Evolutionary conservation across 2,888 invertebrate species (phyloP).

Genomic region (Himalopsyche japonica): DNA sequence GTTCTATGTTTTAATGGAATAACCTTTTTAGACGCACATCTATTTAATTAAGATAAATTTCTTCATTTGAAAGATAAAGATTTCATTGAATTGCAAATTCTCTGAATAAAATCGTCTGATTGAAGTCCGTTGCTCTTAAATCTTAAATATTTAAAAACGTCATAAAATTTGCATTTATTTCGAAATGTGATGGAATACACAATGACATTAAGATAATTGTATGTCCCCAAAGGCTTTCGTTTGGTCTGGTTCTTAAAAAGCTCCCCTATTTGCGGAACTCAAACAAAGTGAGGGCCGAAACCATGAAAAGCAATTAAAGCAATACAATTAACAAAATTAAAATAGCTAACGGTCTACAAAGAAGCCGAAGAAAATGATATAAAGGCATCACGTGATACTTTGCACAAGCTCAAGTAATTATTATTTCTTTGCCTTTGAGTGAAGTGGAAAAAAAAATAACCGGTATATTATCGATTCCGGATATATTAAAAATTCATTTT

Average conservation of each 20-base stretch:
- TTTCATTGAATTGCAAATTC: neutral
- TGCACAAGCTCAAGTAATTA: neutral
- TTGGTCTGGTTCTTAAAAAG: neutral
- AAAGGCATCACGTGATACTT: neutral
- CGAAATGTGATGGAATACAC: neutral
- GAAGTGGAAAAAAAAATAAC: neutral
- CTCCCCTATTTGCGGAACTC: neutral
- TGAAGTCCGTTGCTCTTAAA: neutral
- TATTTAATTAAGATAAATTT: neutral
- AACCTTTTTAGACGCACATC: too few species aligned
- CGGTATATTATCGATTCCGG: neutral
- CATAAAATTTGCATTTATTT: neutral
- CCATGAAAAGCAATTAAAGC: conserved; percentile 1
- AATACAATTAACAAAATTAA: conserved; percentile 1
- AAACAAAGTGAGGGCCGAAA: neutral
- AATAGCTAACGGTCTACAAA: neutral
- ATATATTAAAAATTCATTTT: neutral
- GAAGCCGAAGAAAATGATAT: neutral
- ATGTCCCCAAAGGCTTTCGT: neutral
- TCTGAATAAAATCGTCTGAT: neutral
- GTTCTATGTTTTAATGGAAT: too few species aligned
- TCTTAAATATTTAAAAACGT: neutral
- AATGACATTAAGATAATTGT: neutral
- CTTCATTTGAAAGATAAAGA: neutral
- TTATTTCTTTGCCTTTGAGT: neutral